Conservation (phyloP, 2,113 vertebrate genomes). For the Dicerorhinus sumatrensis region DNA sequence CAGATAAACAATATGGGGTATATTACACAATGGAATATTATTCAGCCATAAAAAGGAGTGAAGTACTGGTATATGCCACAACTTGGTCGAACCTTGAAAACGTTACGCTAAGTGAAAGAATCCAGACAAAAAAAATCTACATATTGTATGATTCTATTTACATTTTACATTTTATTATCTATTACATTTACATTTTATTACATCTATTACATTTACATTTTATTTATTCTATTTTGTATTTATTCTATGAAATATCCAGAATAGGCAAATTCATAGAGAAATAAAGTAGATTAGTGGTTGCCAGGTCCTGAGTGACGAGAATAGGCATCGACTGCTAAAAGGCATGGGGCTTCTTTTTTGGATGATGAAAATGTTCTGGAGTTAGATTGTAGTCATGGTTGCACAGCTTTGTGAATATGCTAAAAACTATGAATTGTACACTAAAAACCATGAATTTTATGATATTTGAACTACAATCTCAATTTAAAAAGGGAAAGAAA, state of each 20-base stretch:
- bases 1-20: not conserved
- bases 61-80: not conserved
- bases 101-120: not conserved
- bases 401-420: not conserved
- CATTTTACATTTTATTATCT: too few relatives aligned
- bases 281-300: not conserved
- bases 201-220: too few relatives aligned
- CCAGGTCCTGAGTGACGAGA: not conserved
- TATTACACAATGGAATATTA: not conserved
- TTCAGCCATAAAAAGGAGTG: not conserved
- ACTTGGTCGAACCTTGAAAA: not conserved
- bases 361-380: not conserved
- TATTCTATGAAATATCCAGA: not conserved
- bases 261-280: not conserved
- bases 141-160: not conserved
- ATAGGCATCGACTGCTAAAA: not conserved
- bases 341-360: not conserved
- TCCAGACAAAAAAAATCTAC: not conserved
- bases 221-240: too few relatives aligned
- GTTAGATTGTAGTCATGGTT: not conserved
- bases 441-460: not conserved
- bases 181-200: too few relatives aligned
- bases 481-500: not conserved
- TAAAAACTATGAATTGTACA: not conserved
- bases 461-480: not conserved